Percentiles rank a stretch among this genome's conserved stretches.
phyloP scores from a whole-genome alignment of 2,113 vertebrate species.

The Callospermophilus lateralis region DNA sequence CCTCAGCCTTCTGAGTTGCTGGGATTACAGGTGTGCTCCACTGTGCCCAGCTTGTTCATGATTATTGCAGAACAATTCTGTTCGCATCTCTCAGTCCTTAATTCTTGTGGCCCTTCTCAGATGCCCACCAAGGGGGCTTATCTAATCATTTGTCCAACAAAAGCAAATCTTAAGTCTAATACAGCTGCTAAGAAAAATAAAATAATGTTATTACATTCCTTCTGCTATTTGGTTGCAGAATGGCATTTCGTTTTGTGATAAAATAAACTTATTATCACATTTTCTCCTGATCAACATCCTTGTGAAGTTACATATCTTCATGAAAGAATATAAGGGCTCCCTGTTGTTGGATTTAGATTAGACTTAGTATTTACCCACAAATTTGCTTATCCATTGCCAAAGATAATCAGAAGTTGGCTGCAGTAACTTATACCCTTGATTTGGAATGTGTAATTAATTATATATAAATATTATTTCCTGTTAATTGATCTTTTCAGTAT shows the following conservation, averaged over 20 bases:
- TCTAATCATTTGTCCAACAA: neutral
- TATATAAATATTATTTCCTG: slow-evolving; percentile 54
- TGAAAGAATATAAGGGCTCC: neutral
- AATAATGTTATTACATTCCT: neutral
- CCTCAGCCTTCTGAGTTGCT: too few species aligned
- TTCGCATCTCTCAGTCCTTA: neutral
- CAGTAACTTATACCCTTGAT: slow-evolving; percentile 39
- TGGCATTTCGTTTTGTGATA: slow-evolving; percentile 20
- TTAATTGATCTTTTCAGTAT: slow-evolving; percentile 45
- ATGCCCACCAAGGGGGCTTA: neutral
- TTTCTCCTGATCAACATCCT: slow-evolving; percentile 17
- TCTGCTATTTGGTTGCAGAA: neutral
- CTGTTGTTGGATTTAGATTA: slow-evolving; percentile 46
- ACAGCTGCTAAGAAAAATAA: slow-evolving; percentile 1
- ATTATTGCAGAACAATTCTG: neutral
- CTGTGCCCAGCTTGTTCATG: neutral
- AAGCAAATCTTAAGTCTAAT: neutral
- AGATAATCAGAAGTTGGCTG: slow-evolving; percentile 45
- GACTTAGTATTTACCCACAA: slow-evolving; percentile 10
- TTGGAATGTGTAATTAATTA: slow-evolving; percentile 47
- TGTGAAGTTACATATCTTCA: neutral
- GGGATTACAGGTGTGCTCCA: too few species aligned
- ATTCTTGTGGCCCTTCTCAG: neutral
- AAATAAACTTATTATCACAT: neutral
- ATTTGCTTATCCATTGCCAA: slow-evolving; percentile 50